Conservation (phyloP, 2,888 invertebrate genomes). For the Agrotis clavis region DNA sequence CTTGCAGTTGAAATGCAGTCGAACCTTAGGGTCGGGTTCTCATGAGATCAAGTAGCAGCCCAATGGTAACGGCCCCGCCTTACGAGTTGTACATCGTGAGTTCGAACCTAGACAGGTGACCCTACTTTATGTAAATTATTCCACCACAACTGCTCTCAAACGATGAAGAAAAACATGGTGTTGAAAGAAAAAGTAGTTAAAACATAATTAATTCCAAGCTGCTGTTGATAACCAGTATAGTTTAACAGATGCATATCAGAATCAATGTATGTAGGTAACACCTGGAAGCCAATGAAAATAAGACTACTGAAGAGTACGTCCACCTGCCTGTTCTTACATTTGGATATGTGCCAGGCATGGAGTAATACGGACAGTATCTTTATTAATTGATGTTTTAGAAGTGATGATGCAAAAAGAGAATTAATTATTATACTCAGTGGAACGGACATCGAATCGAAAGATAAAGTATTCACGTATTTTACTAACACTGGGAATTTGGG, state of each 20-base stretch:
- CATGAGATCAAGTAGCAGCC: too few relatives aligned
- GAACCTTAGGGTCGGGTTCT: too few relatives aligned
- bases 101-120: too few relatives aligned
- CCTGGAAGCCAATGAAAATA: conserved; percentile 35
- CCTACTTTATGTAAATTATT: too few relatives aligned
- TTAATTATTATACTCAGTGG: not conserved
- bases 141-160: too few relatives aligned
- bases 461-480: too few relatives aligned
- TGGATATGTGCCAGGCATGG: conserved; percentile 52
- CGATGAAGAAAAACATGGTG: too few relatives aligned
- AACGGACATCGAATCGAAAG: too few relatives aligned
- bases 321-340: conserved; percentile 34
- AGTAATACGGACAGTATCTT: conserved; percentile 9
- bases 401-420: not conserved
- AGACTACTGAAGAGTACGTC: conserved; percentile 13
- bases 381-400: conserved; percentile 1
- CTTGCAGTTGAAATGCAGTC: too few relatives aligned
- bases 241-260: conserved; percentile 10
- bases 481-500: not conserved
- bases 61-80: too few relatives aligned
- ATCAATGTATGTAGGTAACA: not conserved
- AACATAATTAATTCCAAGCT: not conserved
- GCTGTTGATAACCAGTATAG: not conserved
- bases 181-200: not conserved
- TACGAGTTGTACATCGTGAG: too few relatives aligned